Conservation (phyloP, 2,888 invertebrate genomes). For the Cheilosia impressa region DNA sequence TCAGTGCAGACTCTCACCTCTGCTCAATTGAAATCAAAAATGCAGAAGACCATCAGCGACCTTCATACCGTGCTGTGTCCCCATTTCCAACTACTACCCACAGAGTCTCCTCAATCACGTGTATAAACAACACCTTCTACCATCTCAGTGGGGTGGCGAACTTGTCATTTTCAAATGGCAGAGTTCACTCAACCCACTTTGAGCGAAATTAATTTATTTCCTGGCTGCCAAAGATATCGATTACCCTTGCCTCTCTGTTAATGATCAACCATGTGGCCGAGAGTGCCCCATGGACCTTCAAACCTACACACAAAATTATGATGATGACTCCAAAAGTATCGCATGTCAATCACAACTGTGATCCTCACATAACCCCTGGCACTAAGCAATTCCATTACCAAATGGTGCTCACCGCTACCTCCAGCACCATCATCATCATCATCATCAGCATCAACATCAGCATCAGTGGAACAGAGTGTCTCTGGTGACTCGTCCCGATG, state of each 20-base stretch:
- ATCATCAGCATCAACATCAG: background rate
- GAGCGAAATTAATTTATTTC: conserved; percentile 28
- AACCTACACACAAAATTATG: conserved; percentile 16
- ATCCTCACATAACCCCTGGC: conserved; percentile 39
- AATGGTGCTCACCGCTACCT: conserved; percentile 5
- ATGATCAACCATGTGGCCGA: conserved; percentile 5
- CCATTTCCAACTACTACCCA: too few species aligned
- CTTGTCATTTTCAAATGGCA: conserved; percentile 10
- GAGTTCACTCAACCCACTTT: conserved; percentile 16
- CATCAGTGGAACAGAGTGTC: background rate
- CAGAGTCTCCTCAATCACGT: too few species aligned
- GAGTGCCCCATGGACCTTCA: conserved; percentile 48
- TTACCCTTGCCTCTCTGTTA: conserved; percentile 17
- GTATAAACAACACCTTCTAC: background rate
- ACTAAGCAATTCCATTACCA: conserved; percentile 21
- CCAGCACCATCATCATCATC: conserved; percentile 7
- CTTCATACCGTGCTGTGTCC: too few species aligned
- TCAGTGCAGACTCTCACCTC: too few species aligned
- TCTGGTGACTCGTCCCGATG: background rate
- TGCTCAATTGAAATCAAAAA: too few species aligned
- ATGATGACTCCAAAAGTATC: conserved; percentile 42
- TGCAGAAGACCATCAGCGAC: too few species aligned
- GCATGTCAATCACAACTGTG: conserved; percentile 50
- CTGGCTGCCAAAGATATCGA: conserved; percentile 33
- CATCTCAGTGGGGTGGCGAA: conserved; percentile 21